Percentiles rank a stretch among this genome's conserved stretches.
These are phyloP conservation scores for Clarias pachynema DNA, from an alignment of 2,797 vertebrate species.

Conservation along the genomic window DNA sequence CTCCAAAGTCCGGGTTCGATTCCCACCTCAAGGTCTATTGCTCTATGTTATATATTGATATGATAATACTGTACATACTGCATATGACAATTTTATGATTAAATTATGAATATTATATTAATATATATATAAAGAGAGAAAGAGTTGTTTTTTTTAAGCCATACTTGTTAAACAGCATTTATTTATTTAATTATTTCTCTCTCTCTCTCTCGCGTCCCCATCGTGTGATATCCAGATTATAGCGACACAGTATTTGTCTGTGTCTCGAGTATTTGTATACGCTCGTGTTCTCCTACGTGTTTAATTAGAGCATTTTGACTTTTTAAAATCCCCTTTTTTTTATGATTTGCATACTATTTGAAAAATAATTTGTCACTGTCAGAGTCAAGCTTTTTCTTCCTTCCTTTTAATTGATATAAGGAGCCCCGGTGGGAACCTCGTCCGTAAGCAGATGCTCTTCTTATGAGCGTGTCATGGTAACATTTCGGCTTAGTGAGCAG, in stretches of 20 bases:
- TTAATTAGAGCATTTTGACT: conserved; percentile 4
- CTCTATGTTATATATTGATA: no score
- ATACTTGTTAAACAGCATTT: no score
- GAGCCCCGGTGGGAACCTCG: not conserved
- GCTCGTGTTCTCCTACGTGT: not conserved
- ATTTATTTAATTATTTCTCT: no score
- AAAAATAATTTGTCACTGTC: not conserved
- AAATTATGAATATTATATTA: no score
- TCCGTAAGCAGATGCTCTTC: conserved; percentile 39
- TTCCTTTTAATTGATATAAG: conserved; percentile 19
- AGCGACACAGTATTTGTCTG: not conserved
- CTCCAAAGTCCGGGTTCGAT: no score
- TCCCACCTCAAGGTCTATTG: no score
- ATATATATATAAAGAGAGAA: no score
- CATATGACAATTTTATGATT: no score
- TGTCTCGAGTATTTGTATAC: no score
- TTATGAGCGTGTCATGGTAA: conserved; percentile 15
- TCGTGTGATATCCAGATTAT: not conserved
- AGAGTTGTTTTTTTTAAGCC: no score
- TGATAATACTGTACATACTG: no score
- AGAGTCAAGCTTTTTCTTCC: not conserved
- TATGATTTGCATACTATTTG: conserved; percentile 8
- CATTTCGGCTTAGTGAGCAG: conserved; percentile 36
- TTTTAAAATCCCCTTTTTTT: not conserved
- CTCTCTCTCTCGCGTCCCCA: not conserved